Evolutionary conservation across 2,888 invertebrate genomes (phyloP), one percentile per base, ranked within the genome.

Genomic region (Thereva unica): DNA sequence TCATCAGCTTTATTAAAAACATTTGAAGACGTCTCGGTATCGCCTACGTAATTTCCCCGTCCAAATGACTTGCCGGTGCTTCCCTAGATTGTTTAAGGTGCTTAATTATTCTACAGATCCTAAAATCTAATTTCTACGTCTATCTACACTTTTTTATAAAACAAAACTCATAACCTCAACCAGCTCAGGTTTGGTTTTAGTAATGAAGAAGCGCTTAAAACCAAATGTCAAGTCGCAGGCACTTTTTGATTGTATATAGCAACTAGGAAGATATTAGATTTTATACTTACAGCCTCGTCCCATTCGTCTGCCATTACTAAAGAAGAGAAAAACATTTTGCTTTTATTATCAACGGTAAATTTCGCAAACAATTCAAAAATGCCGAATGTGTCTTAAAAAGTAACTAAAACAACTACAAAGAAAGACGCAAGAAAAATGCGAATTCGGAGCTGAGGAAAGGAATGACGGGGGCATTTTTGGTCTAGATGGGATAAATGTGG

Each of bases 251-350:
- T 23, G 2, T 23, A 23, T 23, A 23, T 23, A 23, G 23, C 23
- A 23, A 23, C 23, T 23, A 23, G 2, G 23, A 2, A 23, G 23
- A n/a, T 37, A 7, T 9, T 12, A 42, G n/a, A 7, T 2, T 52
- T 53, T 69, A 65, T 61, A 70, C 67, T 68, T 66, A 67, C 70
- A 54, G 63, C 50, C 34, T 71, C 71, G 6, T 71, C 71, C 74
- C 74, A 75, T 45, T 73, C 74, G 61, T 74, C 73, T 57, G 68
- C 71, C 75, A 75, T 75, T 57, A 66, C 68, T 69, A 70, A 41
- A 50, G 64, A 56, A 54, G 68, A 70, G 61, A 67, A 70, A 69
- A 50, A 71, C 68, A 70, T 70, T 66, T 68, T 6, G 23, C 4
- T 6, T 34, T 40, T 35, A 50, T 50, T 61, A 61, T 40, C n/a